Base-by-base conservation (phyloP, 1,140 invertebrate species). In the Panagrolaimus sp. region DNA sequence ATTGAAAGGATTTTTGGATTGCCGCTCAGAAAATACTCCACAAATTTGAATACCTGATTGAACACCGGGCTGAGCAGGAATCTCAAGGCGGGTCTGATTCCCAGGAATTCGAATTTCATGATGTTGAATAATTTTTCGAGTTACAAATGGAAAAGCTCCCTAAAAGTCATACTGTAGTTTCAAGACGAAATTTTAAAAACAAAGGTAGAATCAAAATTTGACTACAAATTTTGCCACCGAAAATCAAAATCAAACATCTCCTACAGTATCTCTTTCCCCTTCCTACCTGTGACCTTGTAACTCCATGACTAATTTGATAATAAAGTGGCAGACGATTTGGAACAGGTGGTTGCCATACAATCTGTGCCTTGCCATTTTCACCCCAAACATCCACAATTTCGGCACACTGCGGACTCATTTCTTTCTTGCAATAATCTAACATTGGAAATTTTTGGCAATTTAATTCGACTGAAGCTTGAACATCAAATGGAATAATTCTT, bases 361-460 rank as follows among this genome's bases (percentile, higher is more conserved):
- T 63, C 8, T 58, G 72, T 21, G 66, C 73, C 38, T 66, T 58
- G 14, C 76, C 75, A 28, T 76, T 67, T 38, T 76, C 55, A n/a
- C 75, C 76, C 75, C 75, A 77, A n/a, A 77, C 43, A 45, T 77
- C 75, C 4, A 78, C 69, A 12, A 77, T 24, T 32, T 78, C 65
- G 21, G 76, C 63, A 43, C 75, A 77, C 45, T 78, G 63, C 12
- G 75, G 75, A 1, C 17, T 43, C 44, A 65, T 63, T 43, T 77
- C 76, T 74, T 73, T 74, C 43, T 73, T 63, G 43, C 74, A 76
- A 65, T 67, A 76, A 15, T 65, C 26, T 26, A 76, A 45, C 17
- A 74, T 43, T 9, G 75, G 68, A 43, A 78, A 78, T 32, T 71
- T 71, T 62, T 78, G 48, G n/a, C 75, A 77, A 43, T 77, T 65